A percentile compares a stretch with the other conserved stretches of the same genome.
phyloP scores from a whole-genome alignment of 2,888 invertebrate species.

The Drosophila diplacantha region DNA sequence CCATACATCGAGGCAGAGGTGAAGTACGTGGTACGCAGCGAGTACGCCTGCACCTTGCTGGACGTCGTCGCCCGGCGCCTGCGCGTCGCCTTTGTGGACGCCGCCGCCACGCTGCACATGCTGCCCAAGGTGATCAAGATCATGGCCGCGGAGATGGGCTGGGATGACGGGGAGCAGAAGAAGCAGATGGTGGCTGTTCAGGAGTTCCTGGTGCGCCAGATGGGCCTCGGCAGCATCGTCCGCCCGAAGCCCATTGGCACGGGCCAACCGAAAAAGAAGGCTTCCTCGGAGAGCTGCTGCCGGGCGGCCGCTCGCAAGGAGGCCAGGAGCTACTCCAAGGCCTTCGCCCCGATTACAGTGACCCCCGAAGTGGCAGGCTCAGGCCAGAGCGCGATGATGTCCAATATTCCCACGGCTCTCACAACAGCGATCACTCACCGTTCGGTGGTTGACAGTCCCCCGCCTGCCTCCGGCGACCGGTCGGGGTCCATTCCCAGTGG shows the following conservation, averaged over 20 bases:
- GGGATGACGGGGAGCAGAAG: constrained; percentile 87
- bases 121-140: constrained; percentile 93
- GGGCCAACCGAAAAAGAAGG: constrained; percentile 5
- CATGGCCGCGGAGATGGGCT: constrained; percentile 95
- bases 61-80: constrained; percentile 97
- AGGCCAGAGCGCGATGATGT: background rate
- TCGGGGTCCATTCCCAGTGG: background rate
- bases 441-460: background rate
- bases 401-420: background rate
- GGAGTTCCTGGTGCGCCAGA: constrained; percentile 93
- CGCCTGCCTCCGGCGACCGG: background rate
- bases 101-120: constrained; percentile 96
- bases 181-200: constrained; percentile 87
- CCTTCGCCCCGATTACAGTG: background rate
- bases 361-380: background rate
- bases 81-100: constrained; percentile 96
- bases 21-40: constrained; percentile 89
- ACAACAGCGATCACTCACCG: constrained; percentile 15
- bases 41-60: constrained; percentile 96
- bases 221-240: constrained; percentile 83
- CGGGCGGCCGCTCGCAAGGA: constrained; percentile 10
- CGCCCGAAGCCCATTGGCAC: constrained; percentile 1
- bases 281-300: constrained; percentile 4
- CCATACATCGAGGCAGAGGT: constrained; percentile 99
- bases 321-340: constrained; percentile 14